Base-by-base conservation (phyloP, 1,140 invertebrate genomes). In the Aleiodes sp. region DNA sequence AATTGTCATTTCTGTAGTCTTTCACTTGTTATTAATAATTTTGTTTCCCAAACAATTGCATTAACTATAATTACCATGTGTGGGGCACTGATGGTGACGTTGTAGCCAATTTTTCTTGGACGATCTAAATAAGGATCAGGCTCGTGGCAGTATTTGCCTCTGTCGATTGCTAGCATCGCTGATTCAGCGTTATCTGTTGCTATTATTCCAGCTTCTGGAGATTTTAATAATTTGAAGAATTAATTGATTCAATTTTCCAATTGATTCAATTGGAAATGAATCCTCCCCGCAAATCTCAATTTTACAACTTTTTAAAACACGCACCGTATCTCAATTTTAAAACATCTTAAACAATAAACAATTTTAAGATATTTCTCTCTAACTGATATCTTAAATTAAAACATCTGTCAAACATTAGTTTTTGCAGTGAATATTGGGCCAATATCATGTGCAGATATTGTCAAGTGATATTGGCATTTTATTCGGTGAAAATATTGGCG, bases 31-130 rank as follows among this genome's bases (percentile, higher is more conserved):
- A n/a, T n/a, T n/a, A n/a, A n/a, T n/a, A n/a, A n/a, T 35, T 35
- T 35, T 10, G 31, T 35, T 6, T 35, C 31, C 10, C 31, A 35
- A 35, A 35, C 4, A 35, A n/a, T n/a, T 29, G 2, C 1, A 14
- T 16, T 14, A 43, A 28, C 26, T 37, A 60, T n/a, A 16, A 74
- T 87, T 88, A 97, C 96, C 98, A 99, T 99, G 85, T 99, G 98
- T 31, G 98, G 97, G 56, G 97, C 98, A 89, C 95, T 97, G 60
- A 99, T 99, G 1, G 97, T 99, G 4, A 97, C 97, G 61, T 94
- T 93, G 82, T 89, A 95, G 19, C 94, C 94, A 79, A 96, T 97
- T 56, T 89, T 88, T 83, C 96, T 95, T 0, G 97, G 97, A 31
- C 94, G 91, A 87, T 98, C 96, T 79, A 93, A 90, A 80, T 98